Evolutionary conservation across 2,113 vertebrate species (phyloP).

Genomic region (Nettapus auritus): DNA sequence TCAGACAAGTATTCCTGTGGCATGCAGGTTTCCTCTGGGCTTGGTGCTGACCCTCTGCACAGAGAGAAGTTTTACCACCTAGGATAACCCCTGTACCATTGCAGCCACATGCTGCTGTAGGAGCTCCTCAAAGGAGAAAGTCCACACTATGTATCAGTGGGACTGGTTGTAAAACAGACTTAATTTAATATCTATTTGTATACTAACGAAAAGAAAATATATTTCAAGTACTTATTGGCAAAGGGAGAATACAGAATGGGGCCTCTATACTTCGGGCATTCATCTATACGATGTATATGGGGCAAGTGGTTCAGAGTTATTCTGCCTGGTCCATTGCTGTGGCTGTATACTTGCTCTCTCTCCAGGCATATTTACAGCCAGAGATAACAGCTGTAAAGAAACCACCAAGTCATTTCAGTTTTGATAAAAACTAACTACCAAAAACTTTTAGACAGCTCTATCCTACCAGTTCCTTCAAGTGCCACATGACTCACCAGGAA

Average conservation of each 20-base stretch:
- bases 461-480: background rate
- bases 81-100: rapidly evolving
- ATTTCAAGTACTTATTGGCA: background rate
- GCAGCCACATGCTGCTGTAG: background rate
- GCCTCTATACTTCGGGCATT: background rate
- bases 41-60: background rate
- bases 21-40: background rate
- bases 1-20: background rate
- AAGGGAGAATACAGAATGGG: background rate
- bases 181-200: background rate
- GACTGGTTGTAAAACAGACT: background rate
- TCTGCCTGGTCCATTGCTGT: background rate
- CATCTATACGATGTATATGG: background rate
- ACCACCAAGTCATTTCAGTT: background rate
- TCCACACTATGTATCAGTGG: background rate
- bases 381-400: background rate
- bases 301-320: background rate
- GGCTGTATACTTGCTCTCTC: background rate
- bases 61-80: background rate
- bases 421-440: background rate
- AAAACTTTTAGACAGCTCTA: background rate
- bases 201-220: background rate
- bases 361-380: background rate
- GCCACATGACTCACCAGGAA: background rate
- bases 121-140: background rate